Evolutionary conservation across 2,797 vertebrate species (phyloP).

Genomic region (Chelidonichthys spinosus): DNA sequence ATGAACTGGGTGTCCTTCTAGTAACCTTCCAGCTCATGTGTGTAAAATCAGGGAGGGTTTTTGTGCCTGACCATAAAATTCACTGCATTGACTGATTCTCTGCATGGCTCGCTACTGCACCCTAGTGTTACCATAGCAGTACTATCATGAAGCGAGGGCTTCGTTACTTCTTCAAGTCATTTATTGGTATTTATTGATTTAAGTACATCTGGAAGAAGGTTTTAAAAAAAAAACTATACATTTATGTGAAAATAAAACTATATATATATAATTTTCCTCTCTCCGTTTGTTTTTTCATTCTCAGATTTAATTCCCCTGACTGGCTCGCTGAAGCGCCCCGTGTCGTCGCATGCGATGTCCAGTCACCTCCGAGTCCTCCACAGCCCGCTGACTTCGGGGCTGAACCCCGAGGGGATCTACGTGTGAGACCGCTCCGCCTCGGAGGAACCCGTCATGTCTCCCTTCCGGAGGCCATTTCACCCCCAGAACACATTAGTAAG

Average conservation of each 20-base stretch:
- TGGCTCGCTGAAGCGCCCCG: constrained; percentile 92
- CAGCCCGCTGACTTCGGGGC: constrained; percentile 90
- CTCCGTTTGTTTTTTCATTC: constrained; percentile 35
- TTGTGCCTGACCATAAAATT: constrained; percentile 21
- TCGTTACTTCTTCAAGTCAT: background rate
- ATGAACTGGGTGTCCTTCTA: constrained; percentile 58
- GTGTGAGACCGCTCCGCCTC: constrained; percentile 83
- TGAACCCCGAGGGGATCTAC: constrained; percentile 98
- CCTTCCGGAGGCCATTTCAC: constrained; percentile 32
- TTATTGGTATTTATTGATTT: background rate
- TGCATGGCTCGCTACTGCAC: constrained; percentile 52
- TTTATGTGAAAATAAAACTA: too few relatives aligned
- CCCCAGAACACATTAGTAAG: constrained; percentile 37
- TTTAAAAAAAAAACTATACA: too few relatives aligned
- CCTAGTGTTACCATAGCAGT: constrained; percentile 56
- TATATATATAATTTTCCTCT: background rate
- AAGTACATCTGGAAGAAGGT: background rate
- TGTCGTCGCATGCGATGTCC: constrained; percentile 87
- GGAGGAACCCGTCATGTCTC: background rate
- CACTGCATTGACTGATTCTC: constrained; percentile 6
- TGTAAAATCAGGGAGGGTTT: constrained; percentile 40
- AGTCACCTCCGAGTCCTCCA: constrained; percentile 93
- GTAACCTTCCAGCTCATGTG: constrained; percentile 61
- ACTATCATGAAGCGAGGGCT: background rate
- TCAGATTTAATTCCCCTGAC: constrained; percentile 88